Conservation (phyloP, 2,113 vertebrate genomes). For the Orientallactaga bullata region DNA sequence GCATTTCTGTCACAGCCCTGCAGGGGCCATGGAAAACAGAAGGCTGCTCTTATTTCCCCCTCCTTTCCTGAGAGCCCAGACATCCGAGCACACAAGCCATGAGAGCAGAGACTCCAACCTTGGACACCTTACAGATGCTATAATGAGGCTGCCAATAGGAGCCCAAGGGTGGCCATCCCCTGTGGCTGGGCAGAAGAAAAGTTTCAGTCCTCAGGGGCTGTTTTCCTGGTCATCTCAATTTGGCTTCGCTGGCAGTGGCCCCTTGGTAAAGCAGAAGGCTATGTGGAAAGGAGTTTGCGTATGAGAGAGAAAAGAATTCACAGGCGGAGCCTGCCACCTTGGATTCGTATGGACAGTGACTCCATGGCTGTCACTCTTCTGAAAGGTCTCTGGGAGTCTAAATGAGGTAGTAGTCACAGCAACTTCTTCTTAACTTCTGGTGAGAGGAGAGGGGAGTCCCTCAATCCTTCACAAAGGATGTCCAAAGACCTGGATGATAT, state of each 20-base stretch:
- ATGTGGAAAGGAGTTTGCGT: background rate
- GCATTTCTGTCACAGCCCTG: background rate
- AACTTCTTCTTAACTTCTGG: background rate
- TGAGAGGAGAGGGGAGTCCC: background rate
- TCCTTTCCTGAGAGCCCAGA: constrained; percentile 13
- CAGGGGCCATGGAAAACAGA: constrained; percentile 43
- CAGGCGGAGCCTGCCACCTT: background rate
- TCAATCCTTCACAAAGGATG: constrained; percentile 2
- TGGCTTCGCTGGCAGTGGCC: background rate
- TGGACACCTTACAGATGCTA: background rate
- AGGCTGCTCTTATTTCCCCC: background rate
- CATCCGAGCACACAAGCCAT: background rate
- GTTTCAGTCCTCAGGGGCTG: background rate
- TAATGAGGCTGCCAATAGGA: background rate
- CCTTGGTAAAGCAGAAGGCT: background rate
- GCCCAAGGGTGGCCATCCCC: background rate
- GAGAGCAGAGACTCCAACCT: constrained; percentile 43
- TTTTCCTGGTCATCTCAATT: background rate
- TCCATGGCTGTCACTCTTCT: background rate
- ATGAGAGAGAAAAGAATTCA: background rate
- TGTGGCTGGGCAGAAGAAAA: background rate
- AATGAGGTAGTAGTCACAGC: background rate
- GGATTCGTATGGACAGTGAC: background rate
- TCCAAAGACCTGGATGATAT: background rate
- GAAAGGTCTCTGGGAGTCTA: background rate